phyloP scores from a whole-genome alignment of 2,888 invertebrate genomes.

The Tachina lurida region DNA sequence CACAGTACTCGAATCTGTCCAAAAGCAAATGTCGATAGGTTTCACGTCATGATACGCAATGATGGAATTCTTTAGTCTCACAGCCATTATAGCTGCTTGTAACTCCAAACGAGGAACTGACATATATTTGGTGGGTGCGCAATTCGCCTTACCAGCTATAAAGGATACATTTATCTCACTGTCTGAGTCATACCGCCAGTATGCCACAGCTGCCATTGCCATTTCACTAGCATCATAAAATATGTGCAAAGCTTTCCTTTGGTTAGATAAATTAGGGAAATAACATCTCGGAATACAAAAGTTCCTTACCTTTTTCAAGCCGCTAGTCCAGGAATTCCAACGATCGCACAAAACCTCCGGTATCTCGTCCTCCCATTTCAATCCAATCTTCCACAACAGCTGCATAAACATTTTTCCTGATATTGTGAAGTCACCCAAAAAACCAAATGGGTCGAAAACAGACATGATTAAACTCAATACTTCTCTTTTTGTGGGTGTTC shows the following conservation, averaged over 20 bases:
- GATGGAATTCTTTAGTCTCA: constrained; percentile 25
- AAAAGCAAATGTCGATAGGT: constrained; percentile 32
- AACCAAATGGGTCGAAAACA: background rate
- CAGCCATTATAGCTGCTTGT: constrained; percentile 56
- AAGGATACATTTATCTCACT: no score
- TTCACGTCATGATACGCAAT: constrained; percentile 16
- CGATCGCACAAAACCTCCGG: no score
- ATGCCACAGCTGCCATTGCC: no score
- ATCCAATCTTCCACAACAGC: no score
- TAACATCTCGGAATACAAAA: constrained; percentile 23
- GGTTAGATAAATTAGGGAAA: constrained; percentile 17
- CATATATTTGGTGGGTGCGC: constrained; percentile 32
- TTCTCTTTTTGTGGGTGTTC: background rate
- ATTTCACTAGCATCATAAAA: constrained; percentile 44
- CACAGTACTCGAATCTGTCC: constrained; percentile 55
- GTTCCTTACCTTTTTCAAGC: background rate
- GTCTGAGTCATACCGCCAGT: no score
- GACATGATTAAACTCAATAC: background rate
- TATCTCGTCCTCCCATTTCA: no score
- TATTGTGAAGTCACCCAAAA: background rate
- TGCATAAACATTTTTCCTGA: no score
- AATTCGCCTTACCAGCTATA: no score
- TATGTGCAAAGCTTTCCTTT: constrained; percentile 12
- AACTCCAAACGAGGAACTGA: constrained; percentile 51
- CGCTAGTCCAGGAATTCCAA: background rate